A percentile compares a stretch with the other conserved stretches of the same genome.
Conservation (phyloP, 1,140 invertebrate genomes). For the Lucilia cuprina region DNA sequence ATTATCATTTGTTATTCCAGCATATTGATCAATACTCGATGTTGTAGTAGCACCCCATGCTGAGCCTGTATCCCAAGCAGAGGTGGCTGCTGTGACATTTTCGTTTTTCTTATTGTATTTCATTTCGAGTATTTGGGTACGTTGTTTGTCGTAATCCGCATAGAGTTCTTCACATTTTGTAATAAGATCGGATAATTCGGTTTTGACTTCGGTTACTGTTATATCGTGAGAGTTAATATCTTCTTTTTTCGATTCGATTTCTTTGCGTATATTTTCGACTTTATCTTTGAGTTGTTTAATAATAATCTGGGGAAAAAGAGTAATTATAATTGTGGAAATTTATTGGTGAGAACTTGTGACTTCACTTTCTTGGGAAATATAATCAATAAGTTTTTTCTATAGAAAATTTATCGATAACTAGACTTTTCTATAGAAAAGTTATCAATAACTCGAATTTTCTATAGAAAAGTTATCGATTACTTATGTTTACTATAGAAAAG, state of each 20-base stretch:
- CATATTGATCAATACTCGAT: slow-evolving; percentile 47
- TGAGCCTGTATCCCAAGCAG: slow-evolving; percentile 60
- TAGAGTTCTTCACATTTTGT: slow-evolving; percentile 70
- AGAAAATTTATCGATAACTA: too few species aligned
- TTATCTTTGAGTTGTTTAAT: slow-evolving; percentile 87
- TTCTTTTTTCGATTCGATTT: slow-evolving; percentile 78
- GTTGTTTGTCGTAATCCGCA: slow-evolving; percentile 67
- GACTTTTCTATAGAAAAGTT: too few species aligned
- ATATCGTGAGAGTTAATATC: slow-evolving; percentile 86
- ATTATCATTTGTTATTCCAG: slow-evolving; percentile 45
- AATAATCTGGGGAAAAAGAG: slow-evolving; percentile 71
- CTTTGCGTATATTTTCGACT: slow-evolving; percentile 68
- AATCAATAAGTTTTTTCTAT: neutral
- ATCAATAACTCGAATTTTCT: too few species aligned
- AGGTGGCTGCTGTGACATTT: slow-evolving; percentile 50
- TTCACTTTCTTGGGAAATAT: neutral
- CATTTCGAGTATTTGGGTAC: slow-evolving; percentile 66
- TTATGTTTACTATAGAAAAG: too few species aligned
- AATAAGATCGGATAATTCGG: slow-evolving; percentile 63
- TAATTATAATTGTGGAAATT: too few species aligned
- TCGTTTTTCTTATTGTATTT: slow-evolving; percentile 64
- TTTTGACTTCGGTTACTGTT: slow-evolving; percentile 76
- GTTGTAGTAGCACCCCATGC: slow-evolving; percentile 64
- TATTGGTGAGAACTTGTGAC: too few species aligned
- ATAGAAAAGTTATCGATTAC: too few species aligned